Evolutionary conservation across 2,797 vertebrate genomes (phyloP), one percentile per base, ranked within the genome.

Genomic region (Miichthys miiuy): DNA sequence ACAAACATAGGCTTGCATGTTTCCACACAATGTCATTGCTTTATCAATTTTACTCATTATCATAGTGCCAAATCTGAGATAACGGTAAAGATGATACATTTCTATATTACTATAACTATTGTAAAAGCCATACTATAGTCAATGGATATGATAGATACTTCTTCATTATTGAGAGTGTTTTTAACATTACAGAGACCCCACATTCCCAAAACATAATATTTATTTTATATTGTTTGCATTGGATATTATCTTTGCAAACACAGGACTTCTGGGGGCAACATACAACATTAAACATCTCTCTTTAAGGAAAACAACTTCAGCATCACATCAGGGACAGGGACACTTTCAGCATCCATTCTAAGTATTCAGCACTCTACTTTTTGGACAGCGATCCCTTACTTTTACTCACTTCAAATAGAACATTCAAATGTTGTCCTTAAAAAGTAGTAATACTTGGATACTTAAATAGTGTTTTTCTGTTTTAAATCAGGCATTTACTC

Each of bases 261-360:
- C 13, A 51, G 5, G 3, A 68, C 57, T 50, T 64, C 0, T 44
- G 2, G 5, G 7, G 6, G 10, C 23, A 0, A 6, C 27, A 47
- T 57, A 48, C 27, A 38, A 55, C 34, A 30, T n/a, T 13, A 42
- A 74, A 27, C 8, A 16, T n/a, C 16, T 57, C 2, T 54, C 30
- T 38, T 70, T 30, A 42, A 1, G 17, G 9, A 72, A 41, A 10
- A 42, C 20, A 8, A 44, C 23, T 74, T 74, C 62, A 81, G 74
- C 46, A 64, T 63, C 2, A 0, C 34, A 14, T 7, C 16, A 2
- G 3, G 46, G 63, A 50, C 16, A 78, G 70, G 6, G 5, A 18
- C 46, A n/a, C 18, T 5, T 23, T 44, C 47, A 18, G 34, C 34
- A 8, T 38, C 34, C 34, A 38, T 38, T 38, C 34, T 2, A 48